Evolutionary conservation across 1,140 invertebrate genomes (phyloP).

Genomic region (Rhopalosiphum padi): DNA sequence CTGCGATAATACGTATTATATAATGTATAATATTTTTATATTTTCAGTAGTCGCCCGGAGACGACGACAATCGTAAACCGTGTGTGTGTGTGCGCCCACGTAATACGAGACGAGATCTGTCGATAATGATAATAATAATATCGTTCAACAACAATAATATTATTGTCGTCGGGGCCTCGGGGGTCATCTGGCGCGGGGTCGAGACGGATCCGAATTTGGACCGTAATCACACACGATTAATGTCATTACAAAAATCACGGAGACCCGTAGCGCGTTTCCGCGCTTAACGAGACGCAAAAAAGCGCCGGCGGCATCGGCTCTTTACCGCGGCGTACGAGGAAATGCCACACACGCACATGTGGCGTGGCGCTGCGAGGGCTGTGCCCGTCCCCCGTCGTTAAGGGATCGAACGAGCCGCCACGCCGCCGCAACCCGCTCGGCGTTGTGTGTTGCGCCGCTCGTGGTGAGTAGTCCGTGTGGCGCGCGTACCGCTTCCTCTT

Average conservation of each 20-base stretch:
- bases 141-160: background rate
- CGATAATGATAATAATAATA: no score
- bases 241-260: no score
- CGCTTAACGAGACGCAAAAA: background rate
- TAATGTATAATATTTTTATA: background rate
- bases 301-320: no score
- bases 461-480: background rate
- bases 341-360: background rate
- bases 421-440: background rate
- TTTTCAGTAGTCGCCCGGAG: background rate
- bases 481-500: no score
- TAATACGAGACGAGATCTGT: background rate
- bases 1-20: background rate
- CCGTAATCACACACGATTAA: no score
- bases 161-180: no score
- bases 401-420: background rate
- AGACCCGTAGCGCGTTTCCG: background rate
- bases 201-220: background rate
- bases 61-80: background rate
- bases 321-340: background rate
- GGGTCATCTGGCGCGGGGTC: no score
- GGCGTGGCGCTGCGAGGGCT: no score
- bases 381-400: background rate
- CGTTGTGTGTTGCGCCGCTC: background rate
- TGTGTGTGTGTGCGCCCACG: no score